These are phyloP conservation scores for Falco rusticolus DNA, from an alignment of 2,797 vertebrate genomes.

Conservation along the genomic window DNA sequence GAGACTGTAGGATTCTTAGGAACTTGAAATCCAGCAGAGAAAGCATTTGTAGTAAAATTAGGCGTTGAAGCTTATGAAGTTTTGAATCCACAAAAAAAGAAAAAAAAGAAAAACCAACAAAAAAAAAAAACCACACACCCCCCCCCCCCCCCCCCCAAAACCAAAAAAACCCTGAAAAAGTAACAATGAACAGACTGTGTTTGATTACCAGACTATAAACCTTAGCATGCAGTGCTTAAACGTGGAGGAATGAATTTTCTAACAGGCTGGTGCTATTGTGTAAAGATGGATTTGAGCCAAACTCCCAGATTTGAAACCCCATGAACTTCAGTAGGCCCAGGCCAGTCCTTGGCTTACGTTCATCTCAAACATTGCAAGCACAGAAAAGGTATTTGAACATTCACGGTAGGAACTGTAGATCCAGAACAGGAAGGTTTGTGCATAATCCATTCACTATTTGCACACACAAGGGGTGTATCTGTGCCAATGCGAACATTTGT, in stretches of 20 bases:
- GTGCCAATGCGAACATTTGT: neutral
- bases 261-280: neutral
- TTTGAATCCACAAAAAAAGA: neutral
- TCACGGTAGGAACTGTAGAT: neutral
- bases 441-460: neutral
- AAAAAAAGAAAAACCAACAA: neutral
- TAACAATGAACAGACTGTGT: neutral
- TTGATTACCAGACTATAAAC: slow-evolving; percentile 44
- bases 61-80: neutral
- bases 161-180: neutral
- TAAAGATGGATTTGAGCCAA: slow-evolving; percentile 29
- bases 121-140: too few species aligned
- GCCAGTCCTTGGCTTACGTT: neutral
- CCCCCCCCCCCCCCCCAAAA: too few species aligned
- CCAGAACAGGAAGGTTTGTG: neutral
- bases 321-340: neutral
- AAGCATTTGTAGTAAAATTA: neutral
- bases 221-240: neutral
- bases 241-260: neutral
- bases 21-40: neutral
- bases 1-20: neutral
- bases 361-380: neutral
- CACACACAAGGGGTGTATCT: neutral
- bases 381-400: neutral
- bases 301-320: slow-evolving; percentile 26